These are phyloP conservation scores for Gonatopus flavifemur DNA, from an alignment of 1,140 invertebrate species.

Conservation along the genomic window DNA sequence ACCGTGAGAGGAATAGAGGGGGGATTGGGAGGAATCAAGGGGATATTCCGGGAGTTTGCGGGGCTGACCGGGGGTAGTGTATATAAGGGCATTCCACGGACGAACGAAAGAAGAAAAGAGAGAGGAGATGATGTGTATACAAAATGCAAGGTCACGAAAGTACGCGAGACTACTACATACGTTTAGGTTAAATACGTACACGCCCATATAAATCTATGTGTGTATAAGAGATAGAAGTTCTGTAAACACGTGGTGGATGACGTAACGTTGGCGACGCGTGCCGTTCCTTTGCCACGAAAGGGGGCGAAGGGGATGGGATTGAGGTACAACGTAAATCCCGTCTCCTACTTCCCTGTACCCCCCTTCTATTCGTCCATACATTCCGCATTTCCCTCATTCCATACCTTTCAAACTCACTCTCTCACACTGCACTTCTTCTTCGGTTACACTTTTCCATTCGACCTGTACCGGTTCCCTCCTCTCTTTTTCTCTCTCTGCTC, in stretches of 20 bases:
- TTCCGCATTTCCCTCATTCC: constrained; percentile 9
- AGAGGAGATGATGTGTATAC: constrained; percentile 45
- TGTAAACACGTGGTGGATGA: constrained; percentile 52
- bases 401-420: constrained; percentile 4
- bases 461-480: background rate
- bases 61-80: too few species aligned
- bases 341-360: constrained; percentile 13
- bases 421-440: background rate
- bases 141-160: constrained; percentile 56
- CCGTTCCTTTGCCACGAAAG: constrained; percentile 33
- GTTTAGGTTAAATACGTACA: too few species aligned
- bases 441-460: background rate
- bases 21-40: background rate
- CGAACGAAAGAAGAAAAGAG: too few species aligned
- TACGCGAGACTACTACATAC: too few species aligned
- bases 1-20: constrained; percentile 14
- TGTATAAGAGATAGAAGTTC: too few species aligned
- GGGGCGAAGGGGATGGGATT: constrained; percentile 17
- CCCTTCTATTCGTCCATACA: constrained; percentile 3
- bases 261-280: constrained; percentile 43
- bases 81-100: too few species aligned
- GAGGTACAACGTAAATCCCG: constrained; percentile 22
- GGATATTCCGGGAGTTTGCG: background rate
- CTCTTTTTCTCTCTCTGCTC: background rate
- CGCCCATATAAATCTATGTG: constrained; percentile 47